phyloP scores from a whole-genome alignment of 2,888 invertebrate genomes.

The Netelia melanura region DNA sequence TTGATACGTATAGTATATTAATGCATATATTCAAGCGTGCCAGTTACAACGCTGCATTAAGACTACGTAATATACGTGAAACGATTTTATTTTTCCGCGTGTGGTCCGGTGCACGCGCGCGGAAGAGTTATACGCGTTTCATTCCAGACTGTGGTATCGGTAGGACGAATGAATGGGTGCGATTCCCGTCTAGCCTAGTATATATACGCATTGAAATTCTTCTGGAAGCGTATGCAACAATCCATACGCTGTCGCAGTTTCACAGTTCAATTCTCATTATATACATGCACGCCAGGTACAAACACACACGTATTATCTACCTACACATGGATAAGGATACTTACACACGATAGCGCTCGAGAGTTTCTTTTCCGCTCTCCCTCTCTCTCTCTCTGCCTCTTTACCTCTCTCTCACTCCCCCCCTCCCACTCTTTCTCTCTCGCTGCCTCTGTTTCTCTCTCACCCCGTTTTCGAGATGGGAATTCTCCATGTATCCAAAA shows the following conservation, averaged over 20 bases:
- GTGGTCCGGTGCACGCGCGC: too few species aligned
- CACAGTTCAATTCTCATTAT: neutral
- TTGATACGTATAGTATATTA: too few species aligned
- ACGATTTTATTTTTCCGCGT: too few species aligned
- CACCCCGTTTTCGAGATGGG: constrained; percentile 31
- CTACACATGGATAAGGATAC: constrained; percentile 2
- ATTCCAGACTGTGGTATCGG: constrained; percentile 31
- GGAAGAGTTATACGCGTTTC: neutral
- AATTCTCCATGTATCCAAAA: constrained; percentile 63
- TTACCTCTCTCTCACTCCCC: neutral
- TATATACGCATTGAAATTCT: neutral
- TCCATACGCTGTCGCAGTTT: neutral
- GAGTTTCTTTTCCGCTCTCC: constrained; percentile 48
- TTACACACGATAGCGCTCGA: constrained; percentile 33
- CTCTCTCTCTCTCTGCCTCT: constrained; percentile 24
- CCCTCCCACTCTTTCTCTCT: constrained; percentile 10
- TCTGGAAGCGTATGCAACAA: neutral
- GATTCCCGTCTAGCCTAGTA: constrained; percentile 2
- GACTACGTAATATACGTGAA: too few species aligned
- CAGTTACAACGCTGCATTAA: too few species aligned
- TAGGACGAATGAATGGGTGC: constrained; percentile 33
- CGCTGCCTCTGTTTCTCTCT: neutral
- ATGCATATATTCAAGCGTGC: too few species aligned
- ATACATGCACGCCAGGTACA: neutral
- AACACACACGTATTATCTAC: neutral